Percentiles rank a stretch among this genome's conserved stretches.
phyloP scores from a whole-genome alignment of 2,888 invertebrate genomes.

The Diloba caeruleocephala region DNA sequence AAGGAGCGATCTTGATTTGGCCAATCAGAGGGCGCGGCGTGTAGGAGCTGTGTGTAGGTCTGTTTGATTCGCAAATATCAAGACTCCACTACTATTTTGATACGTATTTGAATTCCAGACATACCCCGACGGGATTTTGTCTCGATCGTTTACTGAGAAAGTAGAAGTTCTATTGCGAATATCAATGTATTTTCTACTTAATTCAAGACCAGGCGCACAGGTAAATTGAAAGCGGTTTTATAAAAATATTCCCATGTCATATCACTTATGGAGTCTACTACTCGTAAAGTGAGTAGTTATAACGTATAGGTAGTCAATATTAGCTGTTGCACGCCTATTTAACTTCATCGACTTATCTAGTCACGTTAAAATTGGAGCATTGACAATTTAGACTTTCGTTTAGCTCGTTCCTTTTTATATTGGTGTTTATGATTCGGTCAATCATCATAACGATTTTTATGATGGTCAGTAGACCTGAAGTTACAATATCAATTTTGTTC shows the following conservation, averaged over 20 bases:
- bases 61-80: conserved; percentile 46
- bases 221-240: conserved; percentile 34
- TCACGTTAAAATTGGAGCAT: too few relatives aligned
- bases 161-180: conserved; percentile 23
- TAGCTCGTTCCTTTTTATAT: too few relatives aligned
- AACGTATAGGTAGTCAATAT: too few relatives aligned
- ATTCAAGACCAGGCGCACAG: conserved; percentile 7
- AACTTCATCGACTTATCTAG: too few relatives aligned
- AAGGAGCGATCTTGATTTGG: conserved; percentile 16
- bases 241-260: conserved; percentile 14
- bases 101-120: conserved; percentile 58
- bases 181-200: conserved; percentile 37
- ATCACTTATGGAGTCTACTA: too few relatives aligned
- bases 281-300: too few relatives aligned
- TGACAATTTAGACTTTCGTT: too few relatives aligned
- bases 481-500: conserved; percentile 1
- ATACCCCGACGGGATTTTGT: conserved; percentile 34
- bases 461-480: not conserved
- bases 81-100: conserved; percentile 38
- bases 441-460: too few relatives aligned
- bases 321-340: too few relatives aligned
- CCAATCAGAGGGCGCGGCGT: conserved; percentile 42
- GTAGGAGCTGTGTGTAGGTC: conserved; percentile 18
- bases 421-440: too few relatives aligned
- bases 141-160: conserved; percentile 37